Percentiles rank a stretch among this genome's conserved stretches.
Evolutionary conservation across 2,113 vertebrate species (phyloP).

Genomic region (Cyprinodon tularosa): DNA sequence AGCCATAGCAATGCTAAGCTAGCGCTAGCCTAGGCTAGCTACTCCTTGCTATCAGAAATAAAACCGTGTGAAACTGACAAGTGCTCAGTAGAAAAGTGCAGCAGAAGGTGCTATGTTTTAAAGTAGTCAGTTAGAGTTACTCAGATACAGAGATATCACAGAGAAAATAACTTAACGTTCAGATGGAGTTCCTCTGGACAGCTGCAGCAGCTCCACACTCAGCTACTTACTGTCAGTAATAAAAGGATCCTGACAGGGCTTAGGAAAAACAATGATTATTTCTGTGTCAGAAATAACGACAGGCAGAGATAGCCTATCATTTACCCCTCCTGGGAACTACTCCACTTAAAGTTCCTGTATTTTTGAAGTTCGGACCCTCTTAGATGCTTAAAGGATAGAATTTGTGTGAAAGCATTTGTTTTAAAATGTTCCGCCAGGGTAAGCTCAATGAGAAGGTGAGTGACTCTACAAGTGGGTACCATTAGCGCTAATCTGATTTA

Average conservation of each 20-base stretch:
- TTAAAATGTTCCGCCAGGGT: conserved; percentile 7
- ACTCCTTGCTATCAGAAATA: too few species aligned
- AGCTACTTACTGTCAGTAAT: conserved; percentile 37
- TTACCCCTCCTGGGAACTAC: conserved; percentile 68
- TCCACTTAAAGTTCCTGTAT: conserved; percentile 62
- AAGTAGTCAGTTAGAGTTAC: too few species aligned
- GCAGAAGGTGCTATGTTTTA: too few species aligned
- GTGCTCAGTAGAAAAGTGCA: too few species aligned
- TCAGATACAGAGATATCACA: too few species aligned
- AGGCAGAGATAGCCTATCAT: conserved; percentile 67
- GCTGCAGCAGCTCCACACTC: too few species aligned
- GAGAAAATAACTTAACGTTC: too few species aligned
- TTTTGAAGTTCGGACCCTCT: conserved; percentile 44
- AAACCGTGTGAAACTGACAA: too few species aligned
- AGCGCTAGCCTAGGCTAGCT: too few species aligned
- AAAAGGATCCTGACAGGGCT: conserved; percentile 59
- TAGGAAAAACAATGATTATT: conserved; percentile 46
- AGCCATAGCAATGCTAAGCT: too few species aligned
- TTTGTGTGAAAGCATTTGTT: conserved; percentile 7
- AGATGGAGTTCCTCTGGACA: too few species aligned
- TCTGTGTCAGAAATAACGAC: conserved; percentile 68
- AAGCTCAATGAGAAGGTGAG: conserved; percentile 21
- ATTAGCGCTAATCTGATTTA: conserved; percentile 18
- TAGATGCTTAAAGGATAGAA: conserved; percentile 14
- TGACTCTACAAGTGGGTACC: conserved; percentile 23